Evolutionary conservation across 2,797 vertebrate genomes (phyloP).

Genomic region (Rhinella marina): DNA sequence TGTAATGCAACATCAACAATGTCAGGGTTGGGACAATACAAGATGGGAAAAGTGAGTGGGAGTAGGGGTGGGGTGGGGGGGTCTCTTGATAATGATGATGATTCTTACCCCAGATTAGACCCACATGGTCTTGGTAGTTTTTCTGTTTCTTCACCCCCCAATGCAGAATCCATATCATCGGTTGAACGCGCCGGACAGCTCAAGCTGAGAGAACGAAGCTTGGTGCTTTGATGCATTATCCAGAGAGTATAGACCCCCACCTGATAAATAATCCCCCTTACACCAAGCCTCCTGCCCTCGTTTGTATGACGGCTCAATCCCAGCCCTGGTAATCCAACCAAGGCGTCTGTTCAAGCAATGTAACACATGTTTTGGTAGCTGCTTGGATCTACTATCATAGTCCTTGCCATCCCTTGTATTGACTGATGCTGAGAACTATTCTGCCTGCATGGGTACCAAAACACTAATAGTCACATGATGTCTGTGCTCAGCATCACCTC

Average conservation of each 20-base stretch:
- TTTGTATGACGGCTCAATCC: constrained; percentile 59
- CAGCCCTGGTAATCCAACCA: constrained; percentile 57
- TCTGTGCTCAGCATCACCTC: constrained; percentile 55
- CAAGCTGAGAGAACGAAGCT: constrained; percentile 60
- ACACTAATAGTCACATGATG: constrained; percentile 60
- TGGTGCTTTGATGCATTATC: constrained; percentile 62
- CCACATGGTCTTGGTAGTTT: constrained; percentile 55
- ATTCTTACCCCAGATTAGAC: constrained; percentile 59
- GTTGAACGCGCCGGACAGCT: constrained; percentile 56
- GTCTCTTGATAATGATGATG: neutral
- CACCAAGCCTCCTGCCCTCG: constrained; percentile 60
- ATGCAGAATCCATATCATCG: constrained; percentile 56
- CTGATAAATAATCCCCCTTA: constrained; percentile 56
- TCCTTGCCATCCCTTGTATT: constrained; percentile 41
- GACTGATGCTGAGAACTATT: constrained; percentile 51
- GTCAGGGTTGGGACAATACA: constrained; percentile 26
- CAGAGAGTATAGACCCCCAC: constrained; percentile 47
- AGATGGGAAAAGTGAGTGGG: constrained; percentile 26
- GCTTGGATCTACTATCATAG: constrained; percentile 24
- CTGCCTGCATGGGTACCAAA: constrained; percentile 63
- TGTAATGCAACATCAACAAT: constrained; percentile 28
- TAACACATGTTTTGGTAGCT: constrained; percentile 47
- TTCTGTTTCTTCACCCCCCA: constrained; percentile 58
- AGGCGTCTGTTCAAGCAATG: constrained; percentile 51
- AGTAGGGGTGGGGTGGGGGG: too few relatives aligned